A percentile compares a stretch with the other conserved stretches of the same genome.
Evolutionary conservation across 2,797 vertebrate genomes (phyloP).

Genomic region (Platalea minor): DNA sequence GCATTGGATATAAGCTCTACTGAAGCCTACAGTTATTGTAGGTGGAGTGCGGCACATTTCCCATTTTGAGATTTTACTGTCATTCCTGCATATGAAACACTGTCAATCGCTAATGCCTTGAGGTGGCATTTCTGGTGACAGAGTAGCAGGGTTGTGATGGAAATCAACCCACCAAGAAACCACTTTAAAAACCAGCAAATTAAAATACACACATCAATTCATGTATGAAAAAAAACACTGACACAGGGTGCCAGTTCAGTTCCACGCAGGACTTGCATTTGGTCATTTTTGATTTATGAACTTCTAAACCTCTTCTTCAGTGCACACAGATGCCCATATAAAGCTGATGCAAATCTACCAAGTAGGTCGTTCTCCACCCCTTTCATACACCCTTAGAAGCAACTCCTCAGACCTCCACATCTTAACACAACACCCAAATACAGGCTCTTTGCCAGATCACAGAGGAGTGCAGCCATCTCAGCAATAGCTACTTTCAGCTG

Average conservation of each 20-base stretch:
- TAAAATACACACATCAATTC: background rate
- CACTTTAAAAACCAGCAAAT: background rate
- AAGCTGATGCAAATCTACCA: background rate
- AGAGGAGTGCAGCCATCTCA: background rate
- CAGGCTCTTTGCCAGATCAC: background rate
- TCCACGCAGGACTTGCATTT: background rate
- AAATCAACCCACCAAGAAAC: background rate
- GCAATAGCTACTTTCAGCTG: background rate
- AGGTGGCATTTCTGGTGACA: background rate
- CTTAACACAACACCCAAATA: background rate
- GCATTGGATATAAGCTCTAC: background rate
- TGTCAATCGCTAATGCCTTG: background rate
- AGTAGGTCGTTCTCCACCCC: background rate
- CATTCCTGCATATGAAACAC: background rate
- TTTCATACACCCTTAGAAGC: background rate
- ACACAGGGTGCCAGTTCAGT: background rate
- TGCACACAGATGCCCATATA: fast-evolving
- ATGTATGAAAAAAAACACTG: background rate
- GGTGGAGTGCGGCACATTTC: background rate
- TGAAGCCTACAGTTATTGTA: background rate
- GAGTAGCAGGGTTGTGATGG: background rate
- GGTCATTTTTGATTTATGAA: background rate
- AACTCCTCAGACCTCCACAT: background rate
- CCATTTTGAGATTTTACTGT: background rate
- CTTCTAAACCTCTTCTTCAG: background rate